phyloP scores from a whole-genome alignment of 2,888 invertebrate species.

The Fragum whitleyi region DNA sequence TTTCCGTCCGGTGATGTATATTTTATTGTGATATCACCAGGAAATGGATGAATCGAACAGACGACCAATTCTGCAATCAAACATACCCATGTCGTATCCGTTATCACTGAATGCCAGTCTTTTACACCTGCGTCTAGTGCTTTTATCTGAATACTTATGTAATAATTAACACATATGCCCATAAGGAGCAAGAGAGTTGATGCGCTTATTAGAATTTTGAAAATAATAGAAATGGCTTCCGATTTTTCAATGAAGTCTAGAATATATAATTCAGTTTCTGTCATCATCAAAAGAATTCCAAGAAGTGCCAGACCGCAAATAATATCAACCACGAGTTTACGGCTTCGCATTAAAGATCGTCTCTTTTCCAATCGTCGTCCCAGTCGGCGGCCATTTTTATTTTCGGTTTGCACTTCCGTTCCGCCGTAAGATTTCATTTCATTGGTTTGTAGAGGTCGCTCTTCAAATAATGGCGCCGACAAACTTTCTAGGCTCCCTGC shows the following conservation, averaged over 20 bases:
- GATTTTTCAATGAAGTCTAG: constrained; percentile 59
- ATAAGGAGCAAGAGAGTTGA: constrained; percentile 72
- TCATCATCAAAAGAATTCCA: constrained; percentile 77
- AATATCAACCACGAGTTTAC: constrained; percentile 73
- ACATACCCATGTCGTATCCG: constrained; percentile 64
- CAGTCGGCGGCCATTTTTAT: constrained; percentile 39
- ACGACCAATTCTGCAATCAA: constrained; percentile 71
- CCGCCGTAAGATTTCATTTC: constrained; percentile 55
- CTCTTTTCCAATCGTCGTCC: constrained; percentile 71
- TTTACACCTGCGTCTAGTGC: constrained; percentile 74
- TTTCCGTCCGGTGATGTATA: constrained; percentile 65
- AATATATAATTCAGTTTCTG: constrained; percentile 77
- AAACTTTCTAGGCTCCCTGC: constrained; percentile 43
- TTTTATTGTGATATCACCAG: constrained; percentile 70
- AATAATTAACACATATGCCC: constrained; percentile 74
- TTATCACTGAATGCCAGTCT: constrained; percentile 74
- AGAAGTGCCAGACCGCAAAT: constrained; percentile 71
- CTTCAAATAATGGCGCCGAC: constrained; percentile 53
- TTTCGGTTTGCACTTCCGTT: background rate
- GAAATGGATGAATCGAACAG: constrained; percentile 78
- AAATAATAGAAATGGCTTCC: constrained; percentile 61
- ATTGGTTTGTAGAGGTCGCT: constrained; percentile 24
- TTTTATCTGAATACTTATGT: constrained; percentile 64
- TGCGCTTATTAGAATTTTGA: constrained; percentile 72
- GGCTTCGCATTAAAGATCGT: constrained; percentile 51